Base-by-base conservation (phyloP, 1,140 invertebrate species). In the Orchesella cincta region DNA sequence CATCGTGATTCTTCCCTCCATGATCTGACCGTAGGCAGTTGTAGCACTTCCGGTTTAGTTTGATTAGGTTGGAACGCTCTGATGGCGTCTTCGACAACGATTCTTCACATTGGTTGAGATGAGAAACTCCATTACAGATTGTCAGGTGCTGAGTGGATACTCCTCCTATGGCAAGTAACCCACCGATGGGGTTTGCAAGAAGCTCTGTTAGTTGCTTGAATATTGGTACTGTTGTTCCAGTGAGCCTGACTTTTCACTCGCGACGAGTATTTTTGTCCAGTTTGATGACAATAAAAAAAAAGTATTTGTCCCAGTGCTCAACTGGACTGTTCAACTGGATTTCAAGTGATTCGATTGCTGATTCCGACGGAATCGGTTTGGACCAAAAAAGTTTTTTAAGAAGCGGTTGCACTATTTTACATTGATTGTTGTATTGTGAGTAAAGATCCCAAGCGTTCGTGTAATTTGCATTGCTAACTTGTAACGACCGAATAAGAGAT, bases 241-340 rank as follows among this genome's bases (percentile, higher is more conserved):
- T 76, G 31, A 76, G 57, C 34, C 35, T 70, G 20, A 67, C 35
- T 46, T 81, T 78, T 78, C 81, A 83, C 26, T 79, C 76, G 72
- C 78, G 71, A 3, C 51, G 64, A 1, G 77, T 78, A 16, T 36
- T 74, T 31, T 18, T 26, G 74, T 81, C 80, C 18, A 83, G 34
- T 73, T 81, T 82, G n/a, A 52, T 64, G 28, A 46, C 46, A 18
- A 83, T 52, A 33, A 80, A 76, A 33, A 71, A 83, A 62, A 52
- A 83, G 52, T 0, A 83, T 34, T 1, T 70, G 18, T 83, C 78
- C 81, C 81, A 83, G 0, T 64, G 1, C 8, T 82, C 76, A 0
- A 78, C 52, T 1, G 80, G 71, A 51, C 76, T 8, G 36, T 77
- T 73, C 16, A 81, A 57, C 0, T 78, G 39, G 18, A 81, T 52